Conservation (phyloP, 2,797 vertebrate genomes). For the Crenuchus spilurus region DNA sequence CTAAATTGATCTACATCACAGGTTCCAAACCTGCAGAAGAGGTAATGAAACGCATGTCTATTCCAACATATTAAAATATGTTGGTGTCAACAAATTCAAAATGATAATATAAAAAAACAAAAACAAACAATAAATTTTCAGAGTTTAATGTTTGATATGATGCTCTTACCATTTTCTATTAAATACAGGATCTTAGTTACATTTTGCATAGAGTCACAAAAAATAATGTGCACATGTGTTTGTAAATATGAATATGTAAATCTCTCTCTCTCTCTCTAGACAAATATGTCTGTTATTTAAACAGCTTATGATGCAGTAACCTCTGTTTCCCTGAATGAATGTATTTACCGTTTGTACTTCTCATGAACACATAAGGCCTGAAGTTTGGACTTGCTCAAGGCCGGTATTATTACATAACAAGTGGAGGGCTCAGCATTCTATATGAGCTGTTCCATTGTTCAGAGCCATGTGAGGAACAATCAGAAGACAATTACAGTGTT, state of each 20-base stretch:
- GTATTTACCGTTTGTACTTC: neutral
- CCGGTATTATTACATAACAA: neutral
- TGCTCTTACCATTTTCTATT: no score
- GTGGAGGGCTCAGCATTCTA: slow-evolving; percentile 28
- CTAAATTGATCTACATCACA: no score
- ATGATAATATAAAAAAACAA: no score
- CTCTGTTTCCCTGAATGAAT: neutral
- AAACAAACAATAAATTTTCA: no score
- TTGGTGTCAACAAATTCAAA: no score
- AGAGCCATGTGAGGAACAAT: slow-evolving; percentile 43
- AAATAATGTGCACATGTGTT: neutral
- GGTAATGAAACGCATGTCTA: no score
- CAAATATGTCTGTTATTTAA: neutral
- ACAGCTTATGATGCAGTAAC: neutral
- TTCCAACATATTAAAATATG: no score
- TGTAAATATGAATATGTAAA: neutral
- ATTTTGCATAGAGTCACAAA: no score
- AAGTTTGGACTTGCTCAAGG: neutral
- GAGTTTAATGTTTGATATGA: no score
- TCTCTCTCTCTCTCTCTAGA: no score
- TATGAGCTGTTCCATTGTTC: slow-evolving; percentile 45
- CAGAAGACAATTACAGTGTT: neutral
- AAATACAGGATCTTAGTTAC: no score
- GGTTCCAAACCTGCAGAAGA: no score
- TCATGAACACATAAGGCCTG: neutral